Percentiles rank a stretch among this genome's conserved stretches.
These are phyloP conservation scores for Odiellus spinosus DNA, from an alignment of 2,888 invertebrate species.

Conservation along the genomic window DNA sequence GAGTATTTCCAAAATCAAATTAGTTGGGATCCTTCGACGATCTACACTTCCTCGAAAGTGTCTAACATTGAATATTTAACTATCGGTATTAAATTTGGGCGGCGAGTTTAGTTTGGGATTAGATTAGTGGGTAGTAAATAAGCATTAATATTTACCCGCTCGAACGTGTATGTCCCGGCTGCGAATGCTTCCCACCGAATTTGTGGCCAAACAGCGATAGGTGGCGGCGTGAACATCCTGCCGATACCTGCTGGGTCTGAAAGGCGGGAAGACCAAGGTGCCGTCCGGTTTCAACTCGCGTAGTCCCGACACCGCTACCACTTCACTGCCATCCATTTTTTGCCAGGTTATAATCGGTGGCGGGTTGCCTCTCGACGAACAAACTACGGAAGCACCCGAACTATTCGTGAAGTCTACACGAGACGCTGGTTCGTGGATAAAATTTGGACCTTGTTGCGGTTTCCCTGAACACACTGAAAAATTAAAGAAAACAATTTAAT, in stretches of 20 bases:
- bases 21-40: too few species aligned
- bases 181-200: conserved; percentile 73
- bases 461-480: too few species aligned
- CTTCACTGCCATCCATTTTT: conserved; percentile 12
- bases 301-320: conserved; percentile 12
- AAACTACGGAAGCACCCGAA: conserved; percentile 15
- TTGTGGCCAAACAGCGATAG: conserved; percentile 78
- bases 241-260: conserved; percentile 13
- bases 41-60: too few species aligned
- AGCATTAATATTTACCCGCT: conserved; percentile 55
- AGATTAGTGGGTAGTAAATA: too few species aligned
- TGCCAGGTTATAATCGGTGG: conserved; percentile 14
- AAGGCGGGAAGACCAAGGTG: conserved; percentile 17
- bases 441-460: conserved; percentile 11
- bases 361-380: conserved; percentile 13
- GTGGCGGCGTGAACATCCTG: conserved; percentile 18
- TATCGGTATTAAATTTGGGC: too few species aligned
- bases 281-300: conserved; percentile 14
- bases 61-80: too few species aligned
- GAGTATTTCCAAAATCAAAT: too few species aligned
- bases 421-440: conserved; percentile 15
- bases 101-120: too few species aligned
- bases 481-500: too few species aligned
- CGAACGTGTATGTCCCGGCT: conserved; percentile 83
- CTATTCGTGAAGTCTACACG: conserved; percentile 15